Conservation (phyloP, 2,113 vertebrate genomes). For the Panurus biarmicus region DNA sequence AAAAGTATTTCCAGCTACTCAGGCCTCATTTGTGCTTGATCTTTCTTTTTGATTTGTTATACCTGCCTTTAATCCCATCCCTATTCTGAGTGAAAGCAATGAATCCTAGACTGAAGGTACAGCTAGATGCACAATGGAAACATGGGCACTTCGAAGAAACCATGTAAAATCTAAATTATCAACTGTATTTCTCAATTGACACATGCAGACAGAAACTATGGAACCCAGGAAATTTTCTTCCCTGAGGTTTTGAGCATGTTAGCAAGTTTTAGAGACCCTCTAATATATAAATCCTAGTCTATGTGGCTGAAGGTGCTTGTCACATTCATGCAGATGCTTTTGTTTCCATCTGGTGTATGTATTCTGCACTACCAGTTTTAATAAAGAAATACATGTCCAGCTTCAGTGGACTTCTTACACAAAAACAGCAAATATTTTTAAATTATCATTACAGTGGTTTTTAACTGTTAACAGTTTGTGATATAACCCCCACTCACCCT, state of each 20-base stretch:
- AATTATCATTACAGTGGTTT: not conserved
- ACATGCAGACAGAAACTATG: not conserved
- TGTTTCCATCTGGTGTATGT: not conserved
- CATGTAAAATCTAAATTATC: not conserved
- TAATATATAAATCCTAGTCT: not conserved
- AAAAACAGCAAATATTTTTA: not conserved
- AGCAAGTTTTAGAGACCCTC: not conserved
- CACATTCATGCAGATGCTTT: not conserved
- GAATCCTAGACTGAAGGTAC: not conserved
- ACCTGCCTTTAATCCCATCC: not conserved
- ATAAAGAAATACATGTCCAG: not conserved
- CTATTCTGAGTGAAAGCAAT: not conserved
- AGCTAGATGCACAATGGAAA: not conserved
- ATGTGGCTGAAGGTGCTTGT: not conserved
- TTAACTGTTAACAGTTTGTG: not conserved
- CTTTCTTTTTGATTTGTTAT: not conserved
- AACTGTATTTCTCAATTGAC: not conserved
- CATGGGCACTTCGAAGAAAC: not conserved
- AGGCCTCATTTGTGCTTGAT: not conserved
- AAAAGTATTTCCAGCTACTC: not conserved
- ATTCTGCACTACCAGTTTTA: not conserved
- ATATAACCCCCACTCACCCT: no score
- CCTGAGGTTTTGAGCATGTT: not conserved
- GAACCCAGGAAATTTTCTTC: not conserved
- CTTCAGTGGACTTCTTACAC: not conserved